phyloP scores from a whole-genome alignment of 2,888 invertebrate species.

The Chydorus sphaericus region DNA sequence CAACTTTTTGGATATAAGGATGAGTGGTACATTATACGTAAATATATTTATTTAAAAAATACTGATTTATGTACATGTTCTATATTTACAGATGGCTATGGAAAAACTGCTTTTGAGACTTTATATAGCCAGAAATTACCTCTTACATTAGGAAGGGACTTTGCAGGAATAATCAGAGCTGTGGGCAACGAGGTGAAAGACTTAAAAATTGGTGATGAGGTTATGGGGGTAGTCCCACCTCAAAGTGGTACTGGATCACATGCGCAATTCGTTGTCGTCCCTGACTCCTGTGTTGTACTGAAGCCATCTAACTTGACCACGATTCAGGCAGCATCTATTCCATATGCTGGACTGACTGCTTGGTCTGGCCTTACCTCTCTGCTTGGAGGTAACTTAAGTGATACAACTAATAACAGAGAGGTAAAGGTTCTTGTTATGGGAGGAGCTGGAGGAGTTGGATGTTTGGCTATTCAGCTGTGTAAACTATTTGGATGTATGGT shows the following conservation, averaged over 20 bases:
- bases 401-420: too few species aligned
- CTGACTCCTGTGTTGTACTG: constrained; percentile 16
- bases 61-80: too few species aligned
- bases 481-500: constrained; percentile 58
- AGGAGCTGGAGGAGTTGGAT: constrained; percentile 82
- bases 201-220: constrained; percentile 55
- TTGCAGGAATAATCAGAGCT: constrained; percentile 62
- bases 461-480: constrained; percentile 69
- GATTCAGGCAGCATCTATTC: constrained; percentile 59
- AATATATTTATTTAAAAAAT: neutral
- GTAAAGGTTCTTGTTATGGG: constrained; percentile 63
- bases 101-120: constrained; percentile 51
- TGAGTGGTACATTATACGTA: constrained; percentile 46
- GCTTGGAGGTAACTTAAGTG: constrained; percentile 41
- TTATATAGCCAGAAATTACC: constrained; percentile 55
- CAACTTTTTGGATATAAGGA: constrained; percentile 78
- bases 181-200: constrained; percentile 46
- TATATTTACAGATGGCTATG: constrained; percentile 8
- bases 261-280: constrained; percentile 55
- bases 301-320: constrained; percentile 46
- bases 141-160: constrained; percentile 76
- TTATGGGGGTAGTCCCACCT: constrained; percentile 77
- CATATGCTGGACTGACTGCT: constrained; percentile 75
- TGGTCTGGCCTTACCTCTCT: constrained; percentile 54
- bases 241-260: constrained; percentile 54